These are phyloP conservation scores for Autographa pulchrina DNA, from an alignment of 2,888 invertebrate genomes.

Conservation along the genomic window DNA sequence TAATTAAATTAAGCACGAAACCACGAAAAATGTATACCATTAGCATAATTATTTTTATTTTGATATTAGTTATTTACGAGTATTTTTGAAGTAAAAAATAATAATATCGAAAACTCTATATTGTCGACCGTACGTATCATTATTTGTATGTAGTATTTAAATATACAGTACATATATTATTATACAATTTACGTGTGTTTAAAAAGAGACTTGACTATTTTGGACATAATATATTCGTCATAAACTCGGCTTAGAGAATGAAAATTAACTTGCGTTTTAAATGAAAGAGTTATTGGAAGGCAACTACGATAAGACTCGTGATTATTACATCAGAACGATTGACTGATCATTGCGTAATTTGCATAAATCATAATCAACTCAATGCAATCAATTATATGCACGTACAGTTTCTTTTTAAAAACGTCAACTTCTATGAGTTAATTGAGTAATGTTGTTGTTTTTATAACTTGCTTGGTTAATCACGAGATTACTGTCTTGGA, in stretches of 20 bases:
- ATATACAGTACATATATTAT: no score
- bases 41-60: constrained; percentile 1
- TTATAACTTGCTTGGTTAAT: not conserved
- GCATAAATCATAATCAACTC: constrained; percentile 19
- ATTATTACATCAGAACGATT: constrained; percentile 14
- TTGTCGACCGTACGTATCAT: no score
- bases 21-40: constrained; percentile 10
- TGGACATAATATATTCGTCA: no score
- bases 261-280: not conserved
- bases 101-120: no score
- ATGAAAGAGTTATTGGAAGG: not conserved
- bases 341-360: constrained; percentile 21
- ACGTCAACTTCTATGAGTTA: not conserved
- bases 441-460: not conserved
- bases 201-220: no score
- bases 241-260: no score
- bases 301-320: constrained; percentile 7
- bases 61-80: constrained; percentile 16
- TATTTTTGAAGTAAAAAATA: not conserved
- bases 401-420: constrained; percentile 15
- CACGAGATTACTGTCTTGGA: not conserved
- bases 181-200: no score
- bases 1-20: constrained; percentile 33
- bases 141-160: no score
- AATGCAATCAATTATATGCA: constrained; percentile 27